Evolutionary conservation across 1,140 invertebrate species (phyloP).

Genomic region (Acromyrmex charruanus): DNA sequence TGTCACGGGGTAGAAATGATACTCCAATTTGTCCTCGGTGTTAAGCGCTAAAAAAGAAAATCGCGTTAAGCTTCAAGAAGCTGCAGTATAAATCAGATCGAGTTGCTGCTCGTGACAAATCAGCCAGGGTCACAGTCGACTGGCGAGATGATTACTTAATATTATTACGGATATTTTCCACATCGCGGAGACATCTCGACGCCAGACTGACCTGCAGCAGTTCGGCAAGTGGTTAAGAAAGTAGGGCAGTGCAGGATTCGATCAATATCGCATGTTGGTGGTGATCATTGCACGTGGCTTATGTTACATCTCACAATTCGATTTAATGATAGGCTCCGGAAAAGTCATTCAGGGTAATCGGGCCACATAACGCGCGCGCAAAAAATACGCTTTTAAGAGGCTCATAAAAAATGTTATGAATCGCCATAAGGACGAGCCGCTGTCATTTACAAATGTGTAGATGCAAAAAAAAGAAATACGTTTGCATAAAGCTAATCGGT

Average conservation of each 20-base stretch:
- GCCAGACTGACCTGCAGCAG: background rate
- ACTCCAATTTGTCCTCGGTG: slow-evolving; percentile 93
- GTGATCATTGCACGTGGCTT: slow-evolving; percentile 29
- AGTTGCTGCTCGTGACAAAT: background rate
- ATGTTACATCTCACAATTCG: background rate
- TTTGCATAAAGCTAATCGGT: background rate
- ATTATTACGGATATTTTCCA: background rate
- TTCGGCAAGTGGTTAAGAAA: slow-evolving; percentile 40
- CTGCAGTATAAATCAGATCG: background rate
- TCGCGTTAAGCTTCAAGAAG: background rate
- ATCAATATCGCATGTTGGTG: slow-evolving; percentile 52
- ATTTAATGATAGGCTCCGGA: slow-evolving; percentile 10
- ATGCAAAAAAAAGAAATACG: background rate
- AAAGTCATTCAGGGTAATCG: background rate
- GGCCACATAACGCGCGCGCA: background rate
- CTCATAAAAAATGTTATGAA: background rate
- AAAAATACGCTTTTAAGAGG: background rate
- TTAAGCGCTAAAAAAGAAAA: slow-evolving; percentile 88
- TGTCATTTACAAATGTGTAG: background rate
- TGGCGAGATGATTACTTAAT: background rate
- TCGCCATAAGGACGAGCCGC: slow-evolving; percentile 2
- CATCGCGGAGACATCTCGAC: slow-evolving; percentile 26
- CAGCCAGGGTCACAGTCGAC: background rate
- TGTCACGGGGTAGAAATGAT: slow-evolving; percentile 91
- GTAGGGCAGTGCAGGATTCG: slow-evolving; percentile 69